Evolutionary conservation across 2,797 vertebrate species (phyloP).

Genomic region (Gastrophryne carolinensis): DNA sequence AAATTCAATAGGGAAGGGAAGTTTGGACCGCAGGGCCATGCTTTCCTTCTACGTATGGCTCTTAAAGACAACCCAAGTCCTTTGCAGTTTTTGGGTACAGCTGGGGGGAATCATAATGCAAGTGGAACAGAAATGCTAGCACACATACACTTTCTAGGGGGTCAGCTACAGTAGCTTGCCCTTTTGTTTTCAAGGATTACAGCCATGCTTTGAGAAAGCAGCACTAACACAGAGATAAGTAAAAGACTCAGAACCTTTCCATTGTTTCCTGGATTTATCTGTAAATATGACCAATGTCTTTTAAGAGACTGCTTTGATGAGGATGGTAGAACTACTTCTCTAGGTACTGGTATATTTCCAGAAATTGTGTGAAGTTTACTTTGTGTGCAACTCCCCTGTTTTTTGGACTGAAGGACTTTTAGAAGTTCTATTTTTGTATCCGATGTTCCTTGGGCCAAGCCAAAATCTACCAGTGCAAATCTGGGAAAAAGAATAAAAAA

Average conservation of each 20-base stretch:
- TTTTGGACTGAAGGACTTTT: conserved; percentile 79
- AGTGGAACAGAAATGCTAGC: too few relatives aligned
- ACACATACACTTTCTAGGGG: too few relatives aligned
- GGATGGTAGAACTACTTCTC: conserved; percentile 61
- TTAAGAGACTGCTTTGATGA: conserved; percentile 73
- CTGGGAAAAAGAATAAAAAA: conserved; percentile 68
- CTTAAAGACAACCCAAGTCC: too few relatives aligned
- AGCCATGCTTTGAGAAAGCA: conserved; percentile 8
- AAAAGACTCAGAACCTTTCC: conserved; percentile 79
- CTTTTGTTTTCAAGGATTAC: background rate
- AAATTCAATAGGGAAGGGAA: too few relatives aligned
- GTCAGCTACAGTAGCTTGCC: too few relatives aligned
- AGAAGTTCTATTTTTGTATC: conserved; percentile 90
- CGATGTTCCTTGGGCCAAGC: conserved; percentile 91
- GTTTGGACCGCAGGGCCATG: too few relatives aligned
- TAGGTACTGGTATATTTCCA: conserved; percentile 61
- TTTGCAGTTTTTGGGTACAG: too few relatives aligned
- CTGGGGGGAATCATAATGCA: too few relatives aligned
- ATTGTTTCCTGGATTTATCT: conserved; percentile 83
- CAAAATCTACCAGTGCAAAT: conserved; percentile 95
- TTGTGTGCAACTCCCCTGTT: conserved; percentile 76
- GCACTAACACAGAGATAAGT: conserved; percentile 42
- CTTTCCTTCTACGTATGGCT: too few relatives aligned
- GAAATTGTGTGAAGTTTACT: conserved; percentile 65
- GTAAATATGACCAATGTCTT: conserved; percentile 70